Evolutionary conservation across 35 echinoderm and acorn worm species (phyloP).

Genomic region (Stichopus chloronotus): DNA sequence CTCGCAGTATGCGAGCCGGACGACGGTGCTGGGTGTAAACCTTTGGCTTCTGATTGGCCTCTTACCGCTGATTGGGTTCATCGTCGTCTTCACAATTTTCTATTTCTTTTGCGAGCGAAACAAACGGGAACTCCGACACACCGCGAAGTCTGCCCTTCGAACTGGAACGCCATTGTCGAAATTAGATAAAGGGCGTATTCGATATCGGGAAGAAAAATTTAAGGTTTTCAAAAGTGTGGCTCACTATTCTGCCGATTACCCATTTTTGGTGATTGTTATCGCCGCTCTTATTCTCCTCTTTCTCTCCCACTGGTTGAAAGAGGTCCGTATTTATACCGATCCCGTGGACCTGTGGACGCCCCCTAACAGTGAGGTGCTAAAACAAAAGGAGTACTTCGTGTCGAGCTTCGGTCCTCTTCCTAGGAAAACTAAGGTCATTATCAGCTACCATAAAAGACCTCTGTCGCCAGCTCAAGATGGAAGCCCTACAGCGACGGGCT

Average conservation of each 20-base stretch:
- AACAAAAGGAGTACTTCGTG: slow-evolving; percentile 11
- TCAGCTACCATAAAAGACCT: slow-evolving; percentile 11
- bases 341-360: slow-evolving; percentile 19
- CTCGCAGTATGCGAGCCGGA: too few species aligned
- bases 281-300: neutral
- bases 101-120: neutral
- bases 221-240: neutral
- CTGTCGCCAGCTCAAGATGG: neutral
- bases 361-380: slow-evolving; percentile 25
- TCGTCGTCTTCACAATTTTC: slow-evolving; percentile 22
- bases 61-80: neutral
- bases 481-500: neutral
- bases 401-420: neutral
- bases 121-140: neutral
- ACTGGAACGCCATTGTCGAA: neutral
- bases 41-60: neutral
- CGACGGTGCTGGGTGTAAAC: neutral
- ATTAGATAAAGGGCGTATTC: neutral
- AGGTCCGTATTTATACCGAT: neutral
- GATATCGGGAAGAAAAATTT: neutral
- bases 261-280: neutral
- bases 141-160: neutral
- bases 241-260: neutral
- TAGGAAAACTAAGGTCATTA: neutral
- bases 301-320: neutral